phyloP scores from a whole-genome alignment of 1,140 invertebrate species.

The Bradysia coprophila region DNA sequence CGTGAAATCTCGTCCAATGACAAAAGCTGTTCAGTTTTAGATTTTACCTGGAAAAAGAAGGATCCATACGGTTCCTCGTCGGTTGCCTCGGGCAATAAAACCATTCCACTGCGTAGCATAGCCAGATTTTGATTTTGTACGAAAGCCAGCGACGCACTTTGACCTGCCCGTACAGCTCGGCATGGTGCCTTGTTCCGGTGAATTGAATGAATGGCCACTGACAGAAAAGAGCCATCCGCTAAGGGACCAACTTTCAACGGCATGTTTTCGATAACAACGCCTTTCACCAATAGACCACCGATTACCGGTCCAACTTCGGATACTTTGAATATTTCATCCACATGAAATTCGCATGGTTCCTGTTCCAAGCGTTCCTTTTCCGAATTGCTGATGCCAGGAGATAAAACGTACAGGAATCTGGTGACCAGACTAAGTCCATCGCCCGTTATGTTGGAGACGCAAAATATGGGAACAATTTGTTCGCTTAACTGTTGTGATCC shows the following conservation, averaged over 20 bases:
- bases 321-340: conserved; percentile 83
- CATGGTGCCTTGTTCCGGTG: conserved; percentile 84
- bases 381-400: conserved; percentile 43
- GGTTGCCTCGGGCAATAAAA: conserved; percentile 35
- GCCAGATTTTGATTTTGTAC: conserved; percentile 29
- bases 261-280: conserved; percentile 63
- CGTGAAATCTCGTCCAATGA: conserved; percentile 1
- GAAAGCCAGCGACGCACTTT: conserved; percentile 79
- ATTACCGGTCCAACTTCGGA: conserved; percentile 65
- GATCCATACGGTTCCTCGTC: conserved; percentile 40
- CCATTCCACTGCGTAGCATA: conserved; percentile 67
- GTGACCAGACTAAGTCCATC: conserved; percentile 62
- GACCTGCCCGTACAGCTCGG: conserved; percentile 67
- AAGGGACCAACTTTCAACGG: conserved; percentile 48
- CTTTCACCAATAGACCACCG: conserved; percentile 69
- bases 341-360: conserved; percentile 71
- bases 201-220: conserved; percentile 62
- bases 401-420: conserved; percentile 55
- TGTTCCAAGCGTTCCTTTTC: conserved; percentile 55
- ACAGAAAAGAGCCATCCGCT: conserved; percentile 61
- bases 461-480: conserved; percentile 72
- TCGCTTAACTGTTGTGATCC: conserved; percentile 37
- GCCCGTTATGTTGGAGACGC: conserved; percentile 88
- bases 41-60: conserved; percentile 53
- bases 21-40: background rate